phyloP scores from a whole-genome alignment of 30 jellyfish, hydroid and myxozoan species.

The Calvadosia cruxmelitensis region DNA sequence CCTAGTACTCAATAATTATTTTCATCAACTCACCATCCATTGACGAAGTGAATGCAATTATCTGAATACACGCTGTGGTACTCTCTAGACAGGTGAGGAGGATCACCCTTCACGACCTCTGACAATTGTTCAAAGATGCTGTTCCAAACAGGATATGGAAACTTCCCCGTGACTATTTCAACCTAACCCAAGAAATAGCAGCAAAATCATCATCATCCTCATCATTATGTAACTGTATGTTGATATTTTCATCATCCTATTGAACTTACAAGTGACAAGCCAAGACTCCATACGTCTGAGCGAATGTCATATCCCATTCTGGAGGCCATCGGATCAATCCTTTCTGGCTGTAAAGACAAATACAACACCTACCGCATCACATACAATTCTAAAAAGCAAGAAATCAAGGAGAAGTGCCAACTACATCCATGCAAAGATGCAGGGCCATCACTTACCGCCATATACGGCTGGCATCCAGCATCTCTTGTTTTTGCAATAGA shows the following conservation, averaged over 20 bases:
- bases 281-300: slow-evolving; percentile 93
- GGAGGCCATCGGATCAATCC: slow-evolving; percentile 69
- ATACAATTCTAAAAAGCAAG: too few relatives aligned
- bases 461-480: slow-evolving; percentile 43
- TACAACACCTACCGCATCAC: too few relatives aligned
- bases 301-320: slow-evolving; percentile 73
- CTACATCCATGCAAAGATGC: too few relatives aligned
- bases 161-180: slow-evolving; percentile 68
- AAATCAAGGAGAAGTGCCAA: too few relatives aligned
- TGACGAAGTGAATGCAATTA: slow-evolving; percentile 33
- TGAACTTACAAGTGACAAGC: slow-evolving; percentile 69
- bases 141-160: slow-evolving; percentile 82
- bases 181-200: slow-evolving; percentile 34
- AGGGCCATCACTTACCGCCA: slow-evolving; percentile 37
- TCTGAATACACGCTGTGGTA: slow-evolving; percentile 32
- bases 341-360: slow-evolving; percentile 56
- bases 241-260: background rate
- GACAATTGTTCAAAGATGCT: slow-evolving; percentile 88
- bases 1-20: too few relatives aligned
- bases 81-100: slow-evolving; percentile 51
- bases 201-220: background rate
- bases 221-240: background rate
- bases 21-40: slow-evolving; percentile 70
- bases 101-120: slow-evolving; percentile 84
- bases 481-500: slow-evolving; percentile 35